phyloP scores from a whole-genome alignment of 1,140 invertebrate species.

The Magallana angulata region DNA sequence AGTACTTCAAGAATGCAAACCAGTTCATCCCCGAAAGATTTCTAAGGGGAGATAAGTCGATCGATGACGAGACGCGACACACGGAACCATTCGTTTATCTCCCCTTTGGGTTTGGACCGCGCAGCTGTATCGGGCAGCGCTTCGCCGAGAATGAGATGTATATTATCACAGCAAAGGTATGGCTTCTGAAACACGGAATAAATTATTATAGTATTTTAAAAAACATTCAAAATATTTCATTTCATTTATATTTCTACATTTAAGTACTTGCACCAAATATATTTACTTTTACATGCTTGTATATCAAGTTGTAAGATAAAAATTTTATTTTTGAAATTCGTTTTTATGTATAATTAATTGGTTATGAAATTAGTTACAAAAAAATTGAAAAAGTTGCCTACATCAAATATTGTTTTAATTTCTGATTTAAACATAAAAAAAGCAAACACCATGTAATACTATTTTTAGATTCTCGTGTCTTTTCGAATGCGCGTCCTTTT shows the following conservation, averaged over 20 bases:
- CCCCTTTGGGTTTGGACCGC: constrained; percentile 83
- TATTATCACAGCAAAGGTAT: constrained; percentile 83
- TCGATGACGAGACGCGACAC: constrained; percentile 31
- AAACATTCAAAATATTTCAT: no score
- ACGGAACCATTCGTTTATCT: constrained; percentile 80
- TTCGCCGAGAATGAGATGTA: constrained; percentile 85
- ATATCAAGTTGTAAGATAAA: no score
- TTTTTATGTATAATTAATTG: no score
- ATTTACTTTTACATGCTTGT: no score
- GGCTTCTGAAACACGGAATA: constrained; percentile 54
- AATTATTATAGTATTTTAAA: neutral
- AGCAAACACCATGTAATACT: neutral
- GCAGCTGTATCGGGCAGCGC: constrained; percentile 84
- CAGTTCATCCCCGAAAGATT: constrained; percentile 92
- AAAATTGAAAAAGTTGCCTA: no score
- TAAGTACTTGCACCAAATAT: no score
- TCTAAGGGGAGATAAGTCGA: constrained; percentile 80
- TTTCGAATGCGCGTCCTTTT: neutral
- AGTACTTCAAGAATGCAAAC: constrained; percentile 87
- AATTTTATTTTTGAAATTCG: no score
- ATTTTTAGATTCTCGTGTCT: no score
- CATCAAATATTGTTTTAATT: neutral
- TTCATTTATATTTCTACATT: no score
- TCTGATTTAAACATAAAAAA: neutral
- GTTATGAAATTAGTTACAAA: no score